Conservation (phyloP, 1,140 invertebrate species). For the Alviniconcha marisindica region DNA sequence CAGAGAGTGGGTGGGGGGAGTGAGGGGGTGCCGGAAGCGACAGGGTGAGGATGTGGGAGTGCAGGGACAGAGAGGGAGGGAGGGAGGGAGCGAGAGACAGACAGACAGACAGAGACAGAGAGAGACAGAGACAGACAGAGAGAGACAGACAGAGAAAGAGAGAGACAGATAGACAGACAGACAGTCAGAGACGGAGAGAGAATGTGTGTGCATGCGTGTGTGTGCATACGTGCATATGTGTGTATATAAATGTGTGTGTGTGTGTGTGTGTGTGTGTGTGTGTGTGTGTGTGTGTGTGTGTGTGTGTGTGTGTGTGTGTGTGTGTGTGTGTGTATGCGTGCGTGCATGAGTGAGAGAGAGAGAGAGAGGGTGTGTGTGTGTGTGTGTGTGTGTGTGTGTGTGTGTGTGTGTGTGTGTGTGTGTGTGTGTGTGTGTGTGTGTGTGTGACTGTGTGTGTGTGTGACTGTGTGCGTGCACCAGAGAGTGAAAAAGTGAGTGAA, state of each 20-base stretch:
- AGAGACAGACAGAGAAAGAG: background rate
- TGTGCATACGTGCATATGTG: too few species aligned
- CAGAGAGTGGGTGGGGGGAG: background rate
- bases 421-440: too few species aligned
- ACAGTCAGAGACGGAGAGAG: background rate
- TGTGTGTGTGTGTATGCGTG: too few species aligned
- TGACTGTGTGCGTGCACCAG: background rate
- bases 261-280: too few species aligned
- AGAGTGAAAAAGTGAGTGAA: too few species aligned
- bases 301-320: too few species aligned
- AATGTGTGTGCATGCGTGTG: background rate
- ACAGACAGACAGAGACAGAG: background rate
- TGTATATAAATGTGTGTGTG: too few species aligned
- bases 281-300: too few species aligned
- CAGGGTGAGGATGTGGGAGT: background rate
- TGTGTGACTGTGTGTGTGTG: too few species aligned
- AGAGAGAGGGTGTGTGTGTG: background rate
- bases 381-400: too few species aligned
- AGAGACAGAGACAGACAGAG: background rate
- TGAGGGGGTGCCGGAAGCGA: background rate
- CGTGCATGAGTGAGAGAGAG: background rate
- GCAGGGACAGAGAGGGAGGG: background rate
- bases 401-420: too few species aligned
- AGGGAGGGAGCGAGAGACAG: background rate
- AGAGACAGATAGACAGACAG: background rate